These are phyloP conservation scores for Harpegnathos saltator DNA, from an alignment of 1,140 invertebrate genomes.

Conservation along the genomic window DNA sequence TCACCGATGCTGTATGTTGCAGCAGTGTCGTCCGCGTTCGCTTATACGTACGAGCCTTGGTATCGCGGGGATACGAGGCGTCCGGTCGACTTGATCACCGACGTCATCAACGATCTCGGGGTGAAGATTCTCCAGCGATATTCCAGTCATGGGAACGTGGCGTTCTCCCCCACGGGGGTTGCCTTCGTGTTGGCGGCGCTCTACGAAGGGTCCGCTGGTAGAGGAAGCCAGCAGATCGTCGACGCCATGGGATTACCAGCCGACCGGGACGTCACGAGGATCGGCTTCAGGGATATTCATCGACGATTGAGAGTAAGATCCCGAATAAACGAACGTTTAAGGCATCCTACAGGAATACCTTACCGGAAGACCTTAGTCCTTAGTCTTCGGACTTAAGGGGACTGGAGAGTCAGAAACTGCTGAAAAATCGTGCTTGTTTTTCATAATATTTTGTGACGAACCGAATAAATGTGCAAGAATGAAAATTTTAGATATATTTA, in stretches of 20 bases:
- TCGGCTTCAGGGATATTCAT: slow-evolving; percentile 93
- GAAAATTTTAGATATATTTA: too few relatives aligned
- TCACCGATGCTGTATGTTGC: slow-evolving; percentile 33
- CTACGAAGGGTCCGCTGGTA: slow-evolving; percentile 91
- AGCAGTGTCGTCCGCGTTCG: slow-evolving; percentile 62
- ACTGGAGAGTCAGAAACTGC: too few relatives aligned
- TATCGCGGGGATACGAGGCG: slow-evolving; percentile 70
- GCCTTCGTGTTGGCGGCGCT: slow-evolving; percentile 91
- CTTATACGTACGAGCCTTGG: slow-evolving; percentile 75
- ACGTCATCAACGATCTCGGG: slow-evolving; percentile 91
- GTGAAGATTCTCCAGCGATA: slow-evolving; percentile 88
- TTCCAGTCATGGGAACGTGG: slow-evolving; percentile 91
- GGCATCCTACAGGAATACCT: too few relatives aligned
- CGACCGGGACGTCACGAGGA: slow-evolving; percentile 89
- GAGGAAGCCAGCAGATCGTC: slow-evolving; percentile 89
- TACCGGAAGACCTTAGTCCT: too few relatives aligned
- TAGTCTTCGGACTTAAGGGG: too few relatives aligned
- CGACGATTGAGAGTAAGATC: slow-evolving; percentile 89
- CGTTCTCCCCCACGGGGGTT: slow-evolving; percentile 92
- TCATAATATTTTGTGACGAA: too few relatives aligned
- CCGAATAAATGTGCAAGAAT: too few relatives aligned
- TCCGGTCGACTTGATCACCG: slow-evolving; percentile 91
- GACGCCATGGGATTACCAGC: slow-evolving; percentile 89
- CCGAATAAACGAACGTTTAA: not conserved
- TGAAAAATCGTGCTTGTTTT: too few relatives aligned